Base-by-base conservation (phyloP, 2,888 invertebrate species). In the Torymus aiolomorphi region DNA sequence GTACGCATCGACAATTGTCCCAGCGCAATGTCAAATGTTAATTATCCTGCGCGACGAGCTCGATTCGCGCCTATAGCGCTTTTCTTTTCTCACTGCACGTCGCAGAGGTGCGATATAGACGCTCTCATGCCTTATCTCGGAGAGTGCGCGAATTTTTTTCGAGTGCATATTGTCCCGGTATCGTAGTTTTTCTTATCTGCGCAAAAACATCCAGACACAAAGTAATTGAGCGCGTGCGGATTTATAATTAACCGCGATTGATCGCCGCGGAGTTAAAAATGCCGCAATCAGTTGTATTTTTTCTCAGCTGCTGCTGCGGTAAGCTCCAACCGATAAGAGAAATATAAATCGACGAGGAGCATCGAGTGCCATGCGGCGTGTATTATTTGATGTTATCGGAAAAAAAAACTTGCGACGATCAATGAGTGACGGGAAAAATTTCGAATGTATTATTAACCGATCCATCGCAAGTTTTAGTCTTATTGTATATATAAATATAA, bases 191-290 rank as follows among this genome's bases (percentile, higher is more conserved):
- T 24, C 24, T 51, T 24, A 52, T 61, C 52, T 72, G 62, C 54
- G 31, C 57, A 54, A 54, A 52, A 54, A 62, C 18, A n/a, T 63
- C 52, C 62, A 16, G 72, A 63, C 62, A 13, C 24, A 63, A 73
- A 61, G 52, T 61, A 52, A 52, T 61, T 52, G 52, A n/a, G 16
- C 31, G 11, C n/a, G 24, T n/a, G 31, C 54, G 18, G 24, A 52
- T 63, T 73, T 63, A 73, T 73, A 73, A 73, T 73, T 73, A 73
- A 63, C 72, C 54, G 63, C 72, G 16, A 52, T 52, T 24, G 74
- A 74, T 74, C 66, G 59, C 66, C 66, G 66, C 66, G 62, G 57
- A 57, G 24, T 66, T 51, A 49, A 42, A 57, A 51, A 66, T 10
- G 24, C 56, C 74, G 66, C 65, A 20, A n/a, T 62, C 31, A 61